Evolutionary conservation across 2,113 vertebrate genomes (phyloP), one percentile per base, ranked within the genome.

Genomic region (Neolamprologus modestus): DNA sequence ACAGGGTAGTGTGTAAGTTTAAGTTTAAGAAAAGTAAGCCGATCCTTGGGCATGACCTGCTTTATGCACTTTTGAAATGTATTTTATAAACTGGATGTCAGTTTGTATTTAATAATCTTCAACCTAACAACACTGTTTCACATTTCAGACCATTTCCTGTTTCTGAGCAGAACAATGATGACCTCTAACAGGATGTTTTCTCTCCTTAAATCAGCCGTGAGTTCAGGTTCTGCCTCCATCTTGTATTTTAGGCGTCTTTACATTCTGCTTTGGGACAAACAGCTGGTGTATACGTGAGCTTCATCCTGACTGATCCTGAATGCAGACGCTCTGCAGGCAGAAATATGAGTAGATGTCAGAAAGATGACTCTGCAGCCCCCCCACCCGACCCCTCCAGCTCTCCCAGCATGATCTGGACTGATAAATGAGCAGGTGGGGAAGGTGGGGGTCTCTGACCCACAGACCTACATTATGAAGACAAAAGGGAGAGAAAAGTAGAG

Each of bases 381-480:
- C 31, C 59, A 19, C 13, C 37, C n/a, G 2, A 33, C 37, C 66
- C 66, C 37, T 42, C 13, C n/a, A 42, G 37, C 13, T 50, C 47
- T 81, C 86, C 86, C 87, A 81, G 76, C 81, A 79, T 84, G 78
- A 68, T 71, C n/a, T 57, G 19, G 45, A 10, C 24, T 81, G 84
- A 76, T 83, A 91, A 90, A 88, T 91, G 84, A 91, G 83, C 87
- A 89, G 87, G 80, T 88, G 55, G 54, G 3, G 12, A 42, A 9
- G 37, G n/a, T 14, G 21, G 21, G 37, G 42, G 40, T 8, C 35
- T 50, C 63, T 61, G 66, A 89, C 84, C 84, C 42, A 89, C 55
- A 87, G 87, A 84, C 87, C 87, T 76, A 84, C 33, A 13, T 78
- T 31, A 83, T 52, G 80, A 57, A 68, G 16, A 78, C 11, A 78